phyloP scores from a whole-genome alignment of 2,113 vertebrate genomes.

The Myodes glareolus region DNA sequence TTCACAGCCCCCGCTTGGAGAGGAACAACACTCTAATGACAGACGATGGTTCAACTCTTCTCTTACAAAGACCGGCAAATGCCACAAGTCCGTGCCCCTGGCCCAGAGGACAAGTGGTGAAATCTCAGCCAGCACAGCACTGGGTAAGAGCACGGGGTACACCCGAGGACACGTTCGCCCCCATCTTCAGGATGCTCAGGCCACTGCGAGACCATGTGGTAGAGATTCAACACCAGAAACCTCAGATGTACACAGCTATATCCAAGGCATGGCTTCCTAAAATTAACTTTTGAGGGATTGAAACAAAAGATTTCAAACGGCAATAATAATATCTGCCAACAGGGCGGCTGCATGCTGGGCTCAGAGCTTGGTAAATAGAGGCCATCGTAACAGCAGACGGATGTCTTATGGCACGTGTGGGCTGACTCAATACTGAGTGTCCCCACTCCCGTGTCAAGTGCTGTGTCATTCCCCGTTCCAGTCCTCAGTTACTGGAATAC shows the following conservation, averaged over 20 bases:
- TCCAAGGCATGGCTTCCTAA: neutral
- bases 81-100: neutral
- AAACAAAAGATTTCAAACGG: neutral
- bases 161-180: too few relatives aligned
- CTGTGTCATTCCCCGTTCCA: neutral
- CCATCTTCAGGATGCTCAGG: neutral
- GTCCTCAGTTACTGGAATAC: neutral
- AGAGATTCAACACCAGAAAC: neutral
- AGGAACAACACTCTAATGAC: neutral
- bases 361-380: neutral
- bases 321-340: neutral
- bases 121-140: neutral
- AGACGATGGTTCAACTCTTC: neutral
- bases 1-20: neutral
- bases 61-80: neutral
- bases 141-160: neutral
- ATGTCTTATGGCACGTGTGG: neutral
- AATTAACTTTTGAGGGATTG: neutral
- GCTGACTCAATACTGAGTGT: neutral
- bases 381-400: neutral
- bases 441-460: neutral
- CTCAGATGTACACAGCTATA: neutral
- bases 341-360: neutral
- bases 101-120: neutral
- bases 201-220: neutral